Evolutionary conservation across 2,113 vertebrate genomes (phyloP).

Genomic region (Tetrax tetrax): DNA sequence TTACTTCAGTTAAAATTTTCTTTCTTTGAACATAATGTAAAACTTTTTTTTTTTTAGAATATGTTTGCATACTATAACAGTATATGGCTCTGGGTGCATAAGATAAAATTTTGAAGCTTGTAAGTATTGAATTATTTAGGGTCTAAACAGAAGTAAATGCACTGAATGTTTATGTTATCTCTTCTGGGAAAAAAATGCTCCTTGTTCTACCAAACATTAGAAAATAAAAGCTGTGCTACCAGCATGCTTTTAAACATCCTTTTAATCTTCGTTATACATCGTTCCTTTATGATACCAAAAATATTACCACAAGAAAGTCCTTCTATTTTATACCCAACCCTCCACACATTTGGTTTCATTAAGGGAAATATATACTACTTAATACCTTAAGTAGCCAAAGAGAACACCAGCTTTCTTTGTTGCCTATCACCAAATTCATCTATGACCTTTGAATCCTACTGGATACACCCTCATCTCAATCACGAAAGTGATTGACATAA

Average conservation of each 20-base stretch:
- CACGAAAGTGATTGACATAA: too few relatives aligned
- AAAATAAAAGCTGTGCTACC: not conserved
- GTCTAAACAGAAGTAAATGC: not conserved
- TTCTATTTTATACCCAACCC: not conserved
- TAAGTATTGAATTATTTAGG: not conserved
- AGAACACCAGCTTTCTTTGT: not conserved
- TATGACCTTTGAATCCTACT: not conserved
- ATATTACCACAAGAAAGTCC: not conserved
- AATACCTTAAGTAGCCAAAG: not conserved
- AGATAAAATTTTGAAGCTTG: not conserved
- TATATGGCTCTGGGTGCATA: not conserved
- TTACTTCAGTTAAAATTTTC: not conserved
- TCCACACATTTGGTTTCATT: not conserved
- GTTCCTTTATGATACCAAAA: not conserved
- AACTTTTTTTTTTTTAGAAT: not conserved
- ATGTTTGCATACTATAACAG: not conserved
- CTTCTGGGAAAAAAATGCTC: not conserved
- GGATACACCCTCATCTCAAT: not conserved
- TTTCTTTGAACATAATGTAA: not conserved
- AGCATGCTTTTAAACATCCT: not conserved
- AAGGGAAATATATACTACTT: too few relatives aligned
- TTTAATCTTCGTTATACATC: not conserved
- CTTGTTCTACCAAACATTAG: not conserved
- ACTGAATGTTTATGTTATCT: not conserved
- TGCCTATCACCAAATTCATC: not conserved